These are phyloP conservation scores for Trissolcus japonicus DNA, from an alignment of 2,888 invertebrate genomes.

Conservation along the genomic window DNA sequence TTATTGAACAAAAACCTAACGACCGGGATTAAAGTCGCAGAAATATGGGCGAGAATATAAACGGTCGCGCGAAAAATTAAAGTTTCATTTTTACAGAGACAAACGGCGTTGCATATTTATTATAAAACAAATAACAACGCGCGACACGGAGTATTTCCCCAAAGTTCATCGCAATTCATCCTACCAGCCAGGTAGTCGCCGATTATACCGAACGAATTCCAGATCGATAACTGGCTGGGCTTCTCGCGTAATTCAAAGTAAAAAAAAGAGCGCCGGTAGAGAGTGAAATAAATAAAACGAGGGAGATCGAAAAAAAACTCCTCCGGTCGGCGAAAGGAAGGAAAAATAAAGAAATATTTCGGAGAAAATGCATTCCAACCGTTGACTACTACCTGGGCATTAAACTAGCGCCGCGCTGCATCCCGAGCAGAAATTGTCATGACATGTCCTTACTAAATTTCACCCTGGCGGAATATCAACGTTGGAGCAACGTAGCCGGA, in stretches of 20 bases:
- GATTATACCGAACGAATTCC: conserved; percentile 51
- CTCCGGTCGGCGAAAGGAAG: background rate
- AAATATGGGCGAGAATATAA: conserved; percentile 25
- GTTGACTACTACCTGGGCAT: conserved; percentile 37
- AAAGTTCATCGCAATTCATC: conserved; percentile 46
- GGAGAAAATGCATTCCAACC: conserved; percentile 41
- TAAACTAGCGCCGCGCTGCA: conserved; percentile 39
- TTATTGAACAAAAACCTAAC: conserved; percentile 17
- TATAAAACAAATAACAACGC: conserved; percentile 41
- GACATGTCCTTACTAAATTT: conserved; percentile 49
- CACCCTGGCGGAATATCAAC: conserved; percentile 49
- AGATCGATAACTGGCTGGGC: conserved; percentile 52
- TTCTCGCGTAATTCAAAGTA: conserved; percentile 46
- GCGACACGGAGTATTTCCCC: conserved; percentile 29
- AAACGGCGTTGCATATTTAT: conserved; percentile 40
- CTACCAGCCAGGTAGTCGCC: conserved; percentile 30
- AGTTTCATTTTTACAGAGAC: conserved; percentile 33
- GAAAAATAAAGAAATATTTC: conserved; percentile 42
- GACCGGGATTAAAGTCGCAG: conserved; percentile 19
- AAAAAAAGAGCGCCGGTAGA: conserved; percentile 11
- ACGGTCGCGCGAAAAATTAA: conserved; percentile 33
- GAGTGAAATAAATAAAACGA: conserved; percentile 9
- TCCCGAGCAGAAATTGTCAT: conserved; percentile 48
- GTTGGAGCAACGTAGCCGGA: conserved; percentile 44
- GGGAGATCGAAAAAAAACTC: background rate